Base-by-base conservation (phyloP, 2,888 invertebrate species). In the Alsophila aescularia region DNA sequence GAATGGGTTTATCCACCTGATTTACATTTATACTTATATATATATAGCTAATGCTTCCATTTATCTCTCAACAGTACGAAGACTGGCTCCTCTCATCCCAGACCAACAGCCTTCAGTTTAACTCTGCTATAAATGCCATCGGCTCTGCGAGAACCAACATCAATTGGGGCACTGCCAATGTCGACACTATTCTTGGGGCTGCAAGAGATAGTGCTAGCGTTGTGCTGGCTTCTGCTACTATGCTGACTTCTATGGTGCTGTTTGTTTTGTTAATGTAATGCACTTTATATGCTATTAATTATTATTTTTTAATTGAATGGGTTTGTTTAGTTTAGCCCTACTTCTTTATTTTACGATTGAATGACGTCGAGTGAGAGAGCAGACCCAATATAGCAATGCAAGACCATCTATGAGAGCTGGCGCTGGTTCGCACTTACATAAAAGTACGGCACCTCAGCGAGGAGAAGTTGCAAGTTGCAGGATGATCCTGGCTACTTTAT, bases 141-240 rank as follows among this genome's bases (percentile, higher is more conserved):
- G 67, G 21, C 6, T 75, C 83, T 1, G 85, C 90, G 0, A 71
- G 89, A 0, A 65, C 1, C 49, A 89, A 85, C 61, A 87, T 87
- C 9, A 79, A 70, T 0, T 90, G 90, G 90, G 90, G 88, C 0
- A 75, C 73, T 0, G 69, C 60, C 0, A 83, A 89, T 12, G 87
- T 74, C 1, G 86, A 89, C 4, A 61, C 48, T 0, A 77, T 90
- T 14, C 18, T 85, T 1, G 62, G 62, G 2, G 87, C 89, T 0
- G 78, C 79, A 0, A 77, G 71, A 52, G 80, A 62, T 14, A 69
- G 80, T 2, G 81, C 88, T 0, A 53, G 76, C 0, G 61, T 58
- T 0, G 54, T 67, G 2, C 52, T 76, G 2, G 69, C 73, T 4
- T 87, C 88, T 9, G 39, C 72, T 0, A 63, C 71, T 0, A 52